These are phyloP conservation scores for Delphinus delphis DNA, from an alignment of 2,113 vertebrate genomes.

Conservation along the genomic window DNA sequence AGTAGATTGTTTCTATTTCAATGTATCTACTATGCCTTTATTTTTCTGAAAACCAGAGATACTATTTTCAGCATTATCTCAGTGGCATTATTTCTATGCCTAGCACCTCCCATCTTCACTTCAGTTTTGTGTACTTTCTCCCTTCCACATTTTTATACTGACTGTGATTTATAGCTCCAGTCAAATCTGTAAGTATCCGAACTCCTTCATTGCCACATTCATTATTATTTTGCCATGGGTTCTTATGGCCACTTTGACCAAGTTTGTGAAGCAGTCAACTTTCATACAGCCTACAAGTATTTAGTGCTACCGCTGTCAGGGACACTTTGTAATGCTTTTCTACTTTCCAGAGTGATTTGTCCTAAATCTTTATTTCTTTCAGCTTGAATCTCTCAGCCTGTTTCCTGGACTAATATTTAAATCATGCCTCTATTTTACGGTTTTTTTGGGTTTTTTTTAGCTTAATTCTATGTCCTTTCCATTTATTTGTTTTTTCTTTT, in stretches of 20 bases:
- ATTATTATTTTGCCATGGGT: conserved; percentile 13
- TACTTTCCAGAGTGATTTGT: conserved; percentile 33
- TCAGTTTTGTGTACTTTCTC: background rate
- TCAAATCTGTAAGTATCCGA: background rate
- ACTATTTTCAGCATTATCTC: background rate
- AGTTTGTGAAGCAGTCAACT: conserved; percentile 19
- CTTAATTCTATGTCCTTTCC: background rate
- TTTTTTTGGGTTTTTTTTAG: background rate
- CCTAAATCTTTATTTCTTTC: conserved; percentile 50
- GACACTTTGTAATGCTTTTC: background rate
- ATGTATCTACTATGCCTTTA: background rate
- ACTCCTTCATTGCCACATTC: background rate
- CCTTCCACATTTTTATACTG: background rate
- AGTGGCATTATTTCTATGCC: background rate
- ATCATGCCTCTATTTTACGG: background rate
- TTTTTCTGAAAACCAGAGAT: background rate
- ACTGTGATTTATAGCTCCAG: conserved; percentile 56
- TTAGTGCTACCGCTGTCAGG: conserved; percentile 18
- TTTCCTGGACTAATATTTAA: background rate
- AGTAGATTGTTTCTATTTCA: background rate
- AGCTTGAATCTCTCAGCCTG: conserved; percentile 12
- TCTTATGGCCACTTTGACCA: background rate
- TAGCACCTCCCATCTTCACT: background rate
- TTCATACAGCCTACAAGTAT: background rate
- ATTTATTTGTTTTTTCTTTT: background rate